These are phyloP conservation scores for Orius insidiosus DNA, from an alignment of 1,140 invertebrate species.

Conservation along the genomic window DNA sequence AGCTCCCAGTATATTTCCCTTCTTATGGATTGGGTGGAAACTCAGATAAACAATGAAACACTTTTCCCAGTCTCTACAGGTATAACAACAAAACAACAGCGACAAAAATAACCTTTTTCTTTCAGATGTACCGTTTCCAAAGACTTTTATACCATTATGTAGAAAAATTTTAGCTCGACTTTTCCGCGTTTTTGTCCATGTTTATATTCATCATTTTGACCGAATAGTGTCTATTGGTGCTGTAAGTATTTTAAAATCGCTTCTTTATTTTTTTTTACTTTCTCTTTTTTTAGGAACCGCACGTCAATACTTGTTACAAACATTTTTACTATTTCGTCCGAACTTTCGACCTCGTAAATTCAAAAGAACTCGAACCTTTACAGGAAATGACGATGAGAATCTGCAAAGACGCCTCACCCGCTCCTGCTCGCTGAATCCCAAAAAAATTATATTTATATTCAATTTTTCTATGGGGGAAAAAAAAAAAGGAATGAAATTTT, in stretches of 20 bases:
- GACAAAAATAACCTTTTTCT: too few relatives aligned
- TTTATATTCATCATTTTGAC: conserved; percentile 96
- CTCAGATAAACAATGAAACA: conserved; percentile 80
- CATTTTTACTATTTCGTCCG: conserved; percentile 91
- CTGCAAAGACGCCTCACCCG: conserved; percentile 27
- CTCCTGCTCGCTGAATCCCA: conserved; percentile 4
- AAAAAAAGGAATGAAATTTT: too few relatives aligned
- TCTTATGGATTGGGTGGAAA: conserved; percentile 89
- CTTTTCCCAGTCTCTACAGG: conserved; percentile 59
- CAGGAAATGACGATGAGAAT: conserved; percentile 55
- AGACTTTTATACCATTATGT: conserved; percentile 58
- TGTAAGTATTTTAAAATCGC: conserved; percentile 36
- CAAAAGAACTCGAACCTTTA: conserved; percentile 77
- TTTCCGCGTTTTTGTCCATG: conserved; percentile 89
- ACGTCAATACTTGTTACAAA: conserved; percentile 93
- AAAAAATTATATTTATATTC: too few relatives aligned
- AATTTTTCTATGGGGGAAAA: too few relatives aligned
- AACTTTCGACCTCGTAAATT: conserved; percentile 70
- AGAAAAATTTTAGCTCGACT: conserved; percentile 80
- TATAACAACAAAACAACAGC: too few relatives aligned
- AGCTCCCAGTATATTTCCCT: conserved; percentile 71
- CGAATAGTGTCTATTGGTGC: conserved; percentile 73
- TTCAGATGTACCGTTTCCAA: conserved; percentile 75
- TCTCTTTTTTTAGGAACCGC: conserved; percentile 58
- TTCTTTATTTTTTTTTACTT: conserved; percentile 1